These are phyloP conservation scores for Alectura lathami DNA, from an alignment of 2,113 vertebrate genomes.

Conservation along the genomic window DNA sequence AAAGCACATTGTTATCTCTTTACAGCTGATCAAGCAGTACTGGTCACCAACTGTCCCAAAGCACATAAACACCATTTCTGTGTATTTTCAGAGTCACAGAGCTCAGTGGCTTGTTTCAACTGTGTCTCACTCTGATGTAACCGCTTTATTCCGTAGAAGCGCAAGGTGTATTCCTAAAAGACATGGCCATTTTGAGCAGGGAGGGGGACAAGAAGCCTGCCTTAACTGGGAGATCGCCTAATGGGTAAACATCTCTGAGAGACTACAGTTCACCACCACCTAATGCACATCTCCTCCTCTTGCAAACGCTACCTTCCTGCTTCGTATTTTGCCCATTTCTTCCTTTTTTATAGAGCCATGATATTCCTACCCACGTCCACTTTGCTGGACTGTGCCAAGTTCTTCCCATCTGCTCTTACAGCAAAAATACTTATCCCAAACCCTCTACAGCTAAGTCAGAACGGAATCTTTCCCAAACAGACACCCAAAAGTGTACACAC, in stretches of 20 bases:
- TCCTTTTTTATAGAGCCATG: not conserved
- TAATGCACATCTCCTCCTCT: not conserved
- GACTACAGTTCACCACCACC: not conserved
- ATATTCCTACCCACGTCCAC: not conserved
- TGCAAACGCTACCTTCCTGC: not conserved
- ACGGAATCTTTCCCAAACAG: not conserved
- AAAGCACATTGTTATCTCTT: slow-evolving; percentile 62
- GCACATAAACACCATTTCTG: not conserved
- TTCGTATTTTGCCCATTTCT: not conserved
- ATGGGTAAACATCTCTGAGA: not conserved
- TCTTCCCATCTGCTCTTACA: not conserved
- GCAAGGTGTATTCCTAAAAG: not conserved
- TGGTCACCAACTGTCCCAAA: slow-evolving; percentile 57
- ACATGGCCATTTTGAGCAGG: not conserved
- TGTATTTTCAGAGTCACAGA: not conserved
- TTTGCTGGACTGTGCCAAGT: not conserved
- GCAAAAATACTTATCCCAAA: not conserved
- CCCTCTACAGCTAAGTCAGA: not conserved
- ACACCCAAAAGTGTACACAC: not conserved
- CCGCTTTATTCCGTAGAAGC: slow-evolving; percentile 2
- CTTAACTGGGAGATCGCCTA: not conserved
- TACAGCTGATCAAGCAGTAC: slow-evolving; percentile 60
- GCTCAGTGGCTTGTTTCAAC: not conserved
- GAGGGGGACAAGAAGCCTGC: not conserved
- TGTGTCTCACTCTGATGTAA: fast-evolving